A percentile compares a stretch with the other conserved stretches of the same genome.
Conservation (phyloP, 2,797 vertebrate species). For the Typhlichthys eigenmanni region DNA sequence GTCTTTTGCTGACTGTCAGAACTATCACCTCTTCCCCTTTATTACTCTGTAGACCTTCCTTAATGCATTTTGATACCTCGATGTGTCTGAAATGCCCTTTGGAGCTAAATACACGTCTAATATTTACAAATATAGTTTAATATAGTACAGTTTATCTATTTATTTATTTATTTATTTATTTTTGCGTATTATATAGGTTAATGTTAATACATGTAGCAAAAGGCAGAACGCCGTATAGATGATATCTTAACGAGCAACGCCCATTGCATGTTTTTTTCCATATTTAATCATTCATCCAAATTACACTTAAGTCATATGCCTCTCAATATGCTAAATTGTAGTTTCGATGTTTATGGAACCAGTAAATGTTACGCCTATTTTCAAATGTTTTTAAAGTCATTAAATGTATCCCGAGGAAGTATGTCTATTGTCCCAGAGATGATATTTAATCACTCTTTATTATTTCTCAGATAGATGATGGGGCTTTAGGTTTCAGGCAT, state of each 20-base stretch:
- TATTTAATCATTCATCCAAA: no score
- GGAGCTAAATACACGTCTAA: not conserved
- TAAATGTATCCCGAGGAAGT: constrained; percentile 38
- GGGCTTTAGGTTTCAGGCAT: constrained; percentile 70
- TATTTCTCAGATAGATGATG: constrained; percentile 55
- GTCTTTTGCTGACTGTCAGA: constrained; percentile 47
- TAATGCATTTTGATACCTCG: constrained; percentile 22
- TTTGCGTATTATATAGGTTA: no score
- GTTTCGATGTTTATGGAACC: constrained; percentile 43
- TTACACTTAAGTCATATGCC: no score
- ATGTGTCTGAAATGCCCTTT: constrained; percentile 40
- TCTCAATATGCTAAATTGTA: constrained; percentile 8
- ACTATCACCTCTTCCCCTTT: constrained; percentile 53
- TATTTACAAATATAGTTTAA: not conserved
- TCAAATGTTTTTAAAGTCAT: constrained; percentile 51
- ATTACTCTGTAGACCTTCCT: constrained; percentile 48
- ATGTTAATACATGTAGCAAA: no score
- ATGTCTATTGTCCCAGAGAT: constrained; percentile 18
- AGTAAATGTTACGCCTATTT: constrained; percentile 18
- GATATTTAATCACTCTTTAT: constrained; percentile 51
- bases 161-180: not conserved
- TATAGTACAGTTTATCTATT: not conserved
- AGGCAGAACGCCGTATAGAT: no score
- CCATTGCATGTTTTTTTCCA: no score
- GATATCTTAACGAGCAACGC: no score